Base-by-base conservation (phyloP, 2,888 invertebrate species). In the Melanostoma scalare region DNA sequence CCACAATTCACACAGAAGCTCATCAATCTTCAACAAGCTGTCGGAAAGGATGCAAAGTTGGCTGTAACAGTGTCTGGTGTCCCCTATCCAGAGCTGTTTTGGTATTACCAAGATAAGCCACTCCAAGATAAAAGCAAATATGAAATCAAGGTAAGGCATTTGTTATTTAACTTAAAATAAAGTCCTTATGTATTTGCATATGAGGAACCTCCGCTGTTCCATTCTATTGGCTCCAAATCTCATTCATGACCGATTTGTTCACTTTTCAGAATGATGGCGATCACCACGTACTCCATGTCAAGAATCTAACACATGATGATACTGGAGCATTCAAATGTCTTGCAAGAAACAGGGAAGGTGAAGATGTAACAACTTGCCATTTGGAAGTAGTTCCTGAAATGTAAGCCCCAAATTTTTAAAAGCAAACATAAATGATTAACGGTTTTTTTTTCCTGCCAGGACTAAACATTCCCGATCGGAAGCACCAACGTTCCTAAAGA, bases 401-500 rank as follows among this genome's bases (percentile, higher is more conserved):
- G 96, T 96, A 90, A 94, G 94, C 86, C 35, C 42, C 0, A 76
- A 46, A 36, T 53, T 20, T 20, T 0, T 1, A 20, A 20, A 20
- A 20, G 20, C 20, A 20, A 20, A 20, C 20, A 20, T 20, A 20
- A 20, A 20, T 20, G 20, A 20, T 20, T 20, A 20, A 20, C 20
- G 20, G 20, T 20, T 20, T 20, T 20, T 20, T 20, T 20, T 20
- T 20, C 20, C 20, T 20, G 20, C 20, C 20, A 96, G 96, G 63
- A 95, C 94, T 86, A 94, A 94, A 87, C 93, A 93, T 86, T 94
- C 95, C 87, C 95, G 94, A 87, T 94, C 95, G 48, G 97, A 98
- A 90, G 94, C 97, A 0, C 97, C 98, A 3, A 93, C 95, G 56
- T 98, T 98, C 93, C 92, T 98, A 87, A 98, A 98, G 92, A 95